Base-by-base conservation (phyloP, 2,888 invertebrate genomes). In the Leucoptera coffeella region DNA sequence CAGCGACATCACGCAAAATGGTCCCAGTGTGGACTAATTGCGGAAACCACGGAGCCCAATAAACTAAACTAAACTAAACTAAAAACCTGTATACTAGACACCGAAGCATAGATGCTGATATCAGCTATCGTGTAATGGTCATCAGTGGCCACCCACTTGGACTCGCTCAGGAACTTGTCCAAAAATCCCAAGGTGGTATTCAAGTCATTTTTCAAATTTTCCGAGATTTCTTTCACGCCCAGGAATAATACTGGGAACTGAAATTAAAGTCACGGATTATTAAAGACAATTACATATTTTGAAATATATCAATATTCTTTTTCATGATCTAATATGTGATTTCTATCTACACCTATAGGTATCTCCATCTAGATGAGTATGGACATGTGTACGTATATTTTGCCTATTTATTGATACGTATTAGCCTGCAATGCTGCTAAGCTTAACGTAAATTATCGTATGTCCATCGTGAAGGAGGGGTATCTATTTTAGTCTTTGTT, bases 101-200 rank as follows among this genome's bases (percentile, higher is more conserved):
- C 23, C 4, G 77, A 74, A 10, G 80, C 71, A 30, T 72, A 69
- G 29, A 77, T 62, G 4, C 73, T 64, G 36, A 76, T 73, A 42
- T 83, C 82, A 17, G 82, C 82, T 31, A 82, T 71, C 9, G 82
- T 81, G 17, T 74, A 47, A n/a, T n/a, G n/a, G 25, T 67, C 50
- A 23, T 77, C 62, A 4, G 80, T 81, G 13, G 78, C 73, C 15
- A 77, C 74, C 72, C 77, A 82, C 34, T 75, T 62, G 24, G 62
- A 69, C 11, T 58, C 71, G 29, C 60, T 65, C 22, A 82, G 48
- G 41, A 77, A 80, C 13, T 58, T 53, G 28, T 82, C 74, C 21
- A 82, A 44, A 38, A 77, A 76, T 3, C 60, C 72, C n/a, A 82
- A 53, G 3, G 76, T 74, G 33, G 65, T 60, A 30, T 77, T 74